These are phyloP conservation scores for Diaprepes abbreviatus DNA, from an alignment of 2,888 invertebrate genomes.

Conservation along the genomic window DNA sequence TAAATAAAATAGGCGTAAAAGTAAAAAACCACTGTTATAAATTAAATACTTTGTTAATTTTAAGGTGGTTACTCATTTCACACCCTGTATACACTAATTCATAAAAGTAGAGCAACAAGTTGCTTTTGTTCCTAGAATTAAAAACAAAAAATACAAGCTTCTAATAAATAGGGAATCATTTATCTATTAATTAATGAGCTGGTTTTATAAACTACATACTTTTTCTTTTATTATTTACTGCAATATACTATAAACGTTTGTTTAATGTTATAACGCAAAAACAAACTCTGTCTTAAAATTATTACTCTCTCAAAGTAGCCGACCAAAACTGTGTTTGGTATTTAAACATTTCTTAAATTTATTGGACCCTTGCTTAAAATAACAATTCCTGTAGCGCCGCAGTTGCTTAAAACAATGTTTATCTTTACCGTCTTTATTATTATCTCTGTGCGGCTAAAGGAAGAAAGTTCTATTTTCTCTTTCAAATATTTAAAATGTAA, in stretches of 20 bases:
- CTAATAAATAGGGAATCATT: too few species aligned
- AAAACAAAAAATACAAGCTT: too few species aligned
- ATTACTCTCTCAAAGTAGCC: slow-evolving; percentile 11
- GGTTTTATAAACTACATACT: too few species aligned
- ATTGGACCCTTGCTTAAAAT: slow-evolving; percentile 26
- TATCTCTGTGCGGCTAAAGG: not conserved
- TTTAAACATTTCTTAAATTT: slow-evolving; percentile 34
- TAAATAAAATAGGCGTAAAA: too few species aligned
- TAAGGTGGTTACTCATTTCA: too few species aligned
- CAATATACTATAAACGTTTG: slow-evolving; percentile 2
- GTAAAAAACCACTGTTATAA: too few species aligned
- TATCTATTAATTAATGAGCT: too few species aligned
- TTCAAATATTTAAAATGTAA: not conserved
- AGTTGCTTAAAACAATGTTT: slow-evolving; percentile 28
- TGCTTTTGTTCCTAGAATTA: too few species aligned
- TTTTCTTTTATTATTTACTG: slow-evolving; percentile 1
- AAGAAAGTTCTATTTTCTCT: not conserved
- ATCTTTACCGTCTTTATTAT: slow-evolving; percentile 3
- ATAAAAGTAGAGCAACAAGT: too few species aligned
- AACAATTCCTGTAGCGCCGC: slow-evolving; percentile 26
- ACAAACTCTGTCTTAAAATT: slow-evolving; percentile 2
- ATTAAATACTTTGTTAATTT: too few species aligned
- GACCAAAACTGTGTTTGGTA: slow-evolving; percentile 3
- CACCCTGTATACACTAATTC: too few species aligned
- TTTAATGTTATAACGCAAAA: not conserved